Conservation (phyloP, 35 echinoderm and acorn worm species). For the Holothuria glaberrima region DNA sequence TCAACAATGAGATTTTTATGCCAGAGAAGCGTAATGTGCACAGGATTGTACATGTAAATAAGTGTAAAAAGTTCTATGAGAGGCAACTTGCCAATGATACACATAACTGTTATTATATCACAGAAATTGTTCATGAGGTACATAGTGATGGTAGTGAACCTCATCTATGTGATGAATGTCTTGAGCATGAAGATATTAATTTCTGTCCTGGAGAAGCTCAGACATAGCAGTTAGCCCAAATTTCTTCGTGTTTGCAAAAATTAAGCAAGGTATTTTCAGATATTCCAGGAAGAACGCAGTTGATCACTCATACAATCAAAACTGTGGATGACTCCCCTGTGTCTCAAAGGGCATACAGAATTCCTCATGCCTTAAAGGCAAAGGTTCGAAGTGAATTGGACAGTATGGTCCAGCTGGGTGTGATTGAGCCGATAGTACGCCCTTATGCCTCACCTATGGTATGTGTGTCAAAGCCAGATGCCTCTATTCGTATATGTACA, state of each 20-base stretch:
- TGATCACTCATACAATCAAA: too few relatives aligned
- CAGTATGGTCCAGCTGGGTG: too few relatives aligned
- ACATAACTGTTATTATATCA: too few relatives aligned
- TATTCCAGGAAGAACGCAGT: too few relatives aligned
- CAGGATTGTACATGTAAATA: neutral
- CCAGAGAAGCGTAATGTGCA: conserved; percentile 4
- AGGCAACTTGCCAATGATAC: too few relatives aligned
- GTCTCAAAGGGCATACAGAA: conserved; percentile 53
- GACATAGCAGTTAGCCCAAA: neutral
- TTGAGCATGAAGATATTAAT: neutral
- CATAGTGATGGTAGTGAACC: too few relatives aligned
- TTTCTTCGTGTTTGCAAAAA: neutral
- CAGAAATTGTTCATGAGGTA: neutral
- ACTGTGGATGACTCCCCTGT: neutral
- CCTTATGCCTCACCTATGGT: conserved; percentile 44
- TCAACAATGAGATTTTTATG: conserved; percentile 33
- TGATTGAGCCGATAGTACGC: too few relatives aligned
- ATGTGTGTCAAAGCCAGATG: conserved; percentile 38
- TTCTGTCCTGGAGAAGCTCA: too few relatives aligned
- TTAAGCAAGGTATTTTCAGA: neutral
- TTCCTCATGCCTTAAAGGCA: too few relatives aligned
- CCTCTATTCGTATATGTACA: conserved; percentile 51
- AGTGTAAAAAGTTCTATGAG: too few relatives aligned
- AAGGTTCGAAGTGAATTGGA: too few relatives aligned
- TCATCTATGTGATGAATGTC: neutral